Conservation (phyloP, 2,113 vertebrate species). For the Cyprinodon brontotheroides region DNA sequence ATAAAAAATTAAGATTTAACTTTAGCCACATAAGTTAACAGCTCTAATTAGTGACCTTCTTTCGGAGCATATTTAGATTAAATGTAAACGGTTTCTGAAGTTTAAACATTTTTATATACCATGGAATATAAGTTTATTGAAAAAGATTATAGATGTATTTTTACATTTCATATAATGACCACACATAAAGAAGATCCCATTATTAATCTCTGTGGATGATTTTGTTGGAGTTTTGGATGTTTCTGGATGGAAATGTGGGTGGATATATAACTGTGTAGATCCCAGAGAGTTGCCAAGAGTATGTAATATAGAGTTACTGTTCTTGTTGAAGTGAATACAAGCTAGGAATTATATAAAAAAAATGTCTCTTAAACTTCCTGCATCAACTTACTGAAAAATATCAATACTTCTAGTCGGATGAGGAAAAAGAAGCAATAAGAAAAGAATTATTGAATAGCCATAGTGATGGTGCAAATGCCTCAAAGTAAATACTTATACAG, state of each 20-base stretch:
- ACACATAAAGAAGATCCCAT: constrained; percentile 28
- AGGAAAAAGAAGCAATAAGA: not conserved
- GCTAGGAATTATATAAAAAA: constrained; percentile 40
- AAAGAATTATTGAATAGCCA: constrained; percentile 35
- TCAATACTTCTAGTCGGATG: constrained; percentile 20
- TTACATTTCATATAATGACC: not conserved
- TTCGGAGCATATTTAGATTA: constrained; percentile 30
- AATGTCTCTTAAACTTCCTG: constrained; percentile 46
- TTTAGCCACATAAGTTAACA: constrained; percentile 27
- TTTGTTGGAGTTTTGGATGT: constrained; percentile 19
- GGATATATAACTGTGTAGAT: constrained; percentile 16
- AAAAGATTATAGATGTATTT: constrained; percentile 33
- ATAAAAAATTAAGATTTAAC: constrained; percentile 24
- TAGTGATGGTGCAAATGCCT: constrained; percentile 54
- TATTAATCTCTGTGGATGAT: constrained; percentile 16
- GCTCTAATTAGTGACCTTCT: constrained; percentile 26
- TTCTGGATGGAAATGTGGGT: constrained; percentile 38
- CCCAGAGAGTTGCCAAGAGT: constrained; percentile 29
- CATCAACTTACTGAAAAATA: constrained; percentile 26
- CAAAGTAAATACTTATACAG: constrained; percentile 45
- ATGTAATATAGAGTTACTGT: constrained; percentile 56
- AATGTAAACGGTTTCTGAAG: constrained; percentile 47
- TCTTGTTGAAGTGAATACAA: constrained; percentile 49
- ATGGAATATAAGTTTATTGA: constrained; percentile 33
- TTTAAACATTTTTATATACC: constrained; percentile 15